Evolutionary conservation across 2,113 vertebrate genomes (phyloP).

Genomic region (Rhabdomys dilectus): DNA sequence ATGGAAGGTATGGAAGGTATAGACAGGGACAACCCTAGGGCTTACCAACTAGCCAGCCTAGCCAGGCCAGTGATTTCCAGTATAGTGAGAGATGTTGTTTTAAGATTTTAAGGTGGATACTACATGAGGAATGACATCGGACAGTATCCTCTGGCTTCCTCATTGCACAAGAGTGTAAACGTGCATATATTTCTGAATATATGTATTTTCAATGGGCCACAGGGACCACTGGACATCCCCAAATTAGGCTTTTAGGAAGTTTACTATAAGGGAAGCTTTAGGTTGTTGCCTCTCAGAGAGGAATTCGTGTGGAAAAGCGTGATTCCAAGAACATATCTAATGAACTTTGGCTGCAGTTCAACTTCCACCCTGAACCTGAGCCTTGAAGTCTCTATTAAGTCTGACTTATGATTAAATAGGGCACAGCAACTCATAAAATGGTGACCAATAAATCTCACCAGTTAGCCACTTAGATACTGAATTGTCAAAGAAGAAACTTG

Average conservation of each 20-base stretch:
- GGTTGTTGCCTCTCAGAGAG: background rate
- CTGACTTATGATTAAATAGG: conserved; percentile 77
- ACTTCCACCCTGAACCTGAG: conserved; percentile 69
- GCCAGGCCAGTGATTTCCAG: too few relatives aligned
- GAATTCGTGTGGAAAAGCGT: background rate
- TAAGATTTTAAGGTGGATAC: background rate
- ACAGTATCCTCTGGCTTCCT: background rate
- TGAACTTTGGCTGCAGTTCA: conserved; percentile 67
- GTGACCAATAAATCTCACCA: conserved; percentile 82
- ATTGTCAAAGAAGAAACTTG: conserved; percentile 65
- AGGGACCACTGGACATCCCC: background rate
- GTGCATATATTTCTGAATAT: background rate
- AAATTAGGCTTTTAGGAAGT: background rate
- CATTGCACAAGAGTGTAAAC: background rate
- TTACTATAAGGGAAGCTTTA: conserved; percentile 49
- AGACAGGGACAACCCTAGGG: background rate
- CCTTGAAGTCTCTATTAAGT: conserved; percentile 75
- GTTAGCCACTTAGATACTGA: conserved; percentile 82
- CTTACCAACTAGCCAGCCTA: too few relatives aligned
- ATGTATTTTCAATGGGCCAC: background rate
- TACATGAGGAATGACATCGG: background rate
- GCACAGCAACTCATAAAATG: conserved; percentile 77
- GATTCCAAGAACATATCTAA: conserved; percentile 44
- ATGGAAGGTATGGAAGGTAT: background rate
- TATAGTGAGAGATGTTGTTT: background rate